Percentiles rank a stretch among this genome's conserved stretches.
Evolutionary conservation across 2,888 invertebrate genomes (phyloP).

Genomic region (Oligia fasciuncula): DNA sequence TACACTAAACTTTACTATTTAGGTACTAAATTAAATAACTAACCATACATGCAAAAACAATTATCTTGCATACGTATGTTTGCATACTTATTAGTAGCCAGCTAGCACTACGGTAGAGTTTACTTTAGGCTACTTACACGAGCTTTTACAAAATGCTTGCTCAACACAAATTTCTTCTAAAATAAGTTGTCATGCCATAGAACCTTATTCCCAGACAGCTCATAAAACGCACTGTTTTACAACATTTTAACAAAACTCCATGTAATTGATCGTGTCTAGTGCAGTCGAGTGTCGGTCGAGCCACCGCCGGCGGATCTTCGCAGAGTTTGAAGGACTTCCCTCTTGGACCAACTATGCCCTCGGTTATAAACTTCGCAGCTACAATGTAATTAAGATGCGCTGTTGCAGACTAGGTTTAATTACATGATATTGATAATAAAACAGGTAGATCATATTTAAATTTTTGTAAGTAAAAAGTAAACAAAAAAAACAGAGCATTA

Average conservation of each 20-base stretch:
- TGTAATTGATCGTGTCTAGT: conserved; percentile 51
- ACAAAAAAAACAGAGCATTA: too few relatives aligned
- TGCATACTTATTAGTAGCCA: background rate
- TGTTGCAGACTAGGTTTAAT: conserved; percentile 15
- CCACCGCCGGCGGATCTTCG: conserved; percentile 42
- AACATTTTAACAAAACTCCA: conserved; percentile 31
- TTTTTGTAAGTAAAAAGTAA: too few relatives aligned
- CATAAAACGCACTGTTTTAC: background rate
- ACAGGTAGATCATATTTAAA: background rate
- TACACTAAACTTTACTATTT: too few relatives aligned
- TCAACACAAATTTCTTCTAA: background rate
- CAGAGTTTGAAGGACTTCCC: conserved; percentile 68
- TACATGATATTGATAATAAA: conserved; percentile 21
- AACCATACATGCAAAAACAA: background rate
- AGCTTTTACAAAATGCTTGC: background rate
- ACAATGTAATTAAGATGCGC: conserved; percentile 49
- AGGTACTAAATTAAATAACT: background rate
- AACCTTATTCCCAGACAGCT: background rate
- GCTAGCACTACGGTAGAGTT: background rate
- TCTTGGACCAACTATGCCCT: conserved; percentile 55
- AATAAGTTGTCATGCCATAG: background rate
- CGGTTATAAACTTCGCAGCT: conserved; percentile 39
- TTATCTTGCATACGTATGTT: too few relatives aligned
- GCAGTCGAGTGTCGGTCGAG: conserved; percentile 37
- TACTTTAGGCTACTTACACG: background rate